These are phyloP conservation scores for Polylopha cassiicola DNA, from an alignment of 2,888 invertebrate genomes.

Conservation along the genomic window DNA sequence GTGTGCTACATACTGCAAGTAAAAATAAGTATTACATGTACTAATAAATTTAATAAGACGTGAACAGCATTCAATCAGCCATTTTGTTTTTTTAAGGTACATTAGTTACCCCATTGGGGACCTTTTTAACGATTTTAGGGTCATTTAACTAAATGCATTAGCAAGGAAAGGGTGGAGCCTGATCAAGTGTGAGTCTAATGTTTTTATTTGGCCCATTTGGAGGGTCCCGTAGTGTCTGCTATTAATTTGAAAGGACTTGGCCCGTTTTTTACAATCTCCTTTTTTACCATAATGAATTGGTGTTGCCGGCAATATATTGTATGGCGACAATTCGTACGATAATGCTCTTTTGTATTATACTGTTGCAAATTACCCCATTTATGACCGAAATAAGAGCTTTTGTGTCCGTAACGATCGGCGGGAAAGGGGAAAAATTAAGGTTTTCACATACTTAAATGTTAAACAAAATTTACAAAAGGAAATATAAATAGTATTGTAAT, in stretches of 20 bases:
- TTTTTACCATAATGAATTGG: slow-evolving; percentile 13
- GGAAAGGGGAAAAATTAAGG: too few species aligned
- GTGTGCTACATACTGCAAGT: too few species aligned
- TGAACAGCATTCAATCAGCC: too few species aligned
- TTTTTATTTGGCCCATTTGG: slow-evolving; percentile 57
- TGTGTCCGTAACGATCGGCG: too few species aligned
- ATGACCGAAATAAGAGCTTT: too few species aligned
- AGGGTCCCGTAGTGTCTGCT: slow-evolving; percentile 28
- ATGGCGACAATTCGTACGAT: not conserved
- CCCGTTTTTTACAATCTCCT: slow-evolving; percentile 17
- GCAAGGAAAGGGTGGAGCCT: slow-evolving; percentile 57
- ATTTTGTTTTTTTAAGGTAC: slow-evolving; percentile 25
- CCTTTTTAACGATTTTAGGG: slow-evolving; percentile 56
- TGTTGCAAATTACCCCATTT: too few species aligned
- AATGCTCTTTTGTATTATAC: too few species aligned
- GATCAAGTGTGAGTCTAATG: slow-evolving; percentile 71
- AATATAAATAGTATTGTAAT: too few species aligned
- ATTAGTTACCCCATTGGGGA: slow-evolving; percentile 39
- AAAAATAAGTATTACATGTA: too few species aligned
- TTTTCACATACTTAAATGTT: too few species aligned
- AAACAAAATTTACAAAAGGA: too few species aligned
- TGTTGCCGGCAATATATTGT: slow-evolving; percentile 5
- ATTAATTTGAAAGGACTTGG: slow-evolving; percentile 26
- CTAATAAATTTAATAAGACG: too few species aligned
- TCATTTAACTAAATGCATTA: slow-evolving; percentile 69